Conservation (phyloP, 1,140 invertebrate genomes). For the Calycopis cecrops region DNA sequence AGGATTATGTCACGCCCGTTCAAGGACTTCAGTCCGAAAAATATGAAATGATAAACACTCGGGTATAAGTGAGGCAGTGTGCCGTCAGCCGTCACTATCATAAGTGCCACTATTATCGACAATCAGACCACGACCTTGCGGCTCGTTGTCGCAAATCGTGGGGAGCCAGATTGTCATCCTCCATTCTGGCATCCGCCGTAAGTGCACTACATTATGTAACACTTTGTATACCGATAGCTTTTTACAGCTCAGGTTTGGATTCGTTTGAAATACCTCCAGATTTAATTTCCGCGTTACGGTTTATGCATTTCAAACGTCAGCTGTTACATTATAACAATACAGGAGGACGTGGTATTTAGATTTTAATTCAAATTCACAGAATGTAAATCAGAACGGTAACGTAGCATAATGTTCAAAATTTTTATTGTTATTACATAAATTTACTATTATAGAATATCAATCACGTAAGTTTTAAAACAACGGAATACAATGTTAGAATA, state of each 20-base stretch:
- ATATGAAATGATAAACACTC: slow-evolving; percentile 30
- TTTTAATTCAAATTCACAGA: too few species aligned
- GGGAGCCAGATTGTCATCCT: slow-evolving; percentile 68
- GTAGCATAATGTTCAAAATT: too few species aligned
- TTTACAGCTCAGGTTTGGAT: background rate
- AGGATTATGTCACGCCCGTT: background rate
- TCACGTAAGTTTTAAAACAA: too few species aligned
- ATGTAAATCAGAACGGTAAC: too few species aligned
- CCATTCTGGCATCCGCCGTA: slow-evolving; percentile 64
- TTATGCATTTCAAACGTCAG: too few species aligned
- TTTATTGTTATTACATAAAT: too few species aligned
- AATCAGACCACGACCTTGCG: slow-evolving; percentile 69
- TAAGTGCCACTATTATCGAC: slow-evolving; percentile 65
- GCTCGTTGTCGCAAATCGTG: slow-evolving; percentile 67
- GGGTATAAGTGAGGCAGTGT: slow-evolving; percentile 51
- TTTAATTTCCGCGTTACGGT: too few species aligned
- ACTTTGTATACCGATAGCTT: slow-evolving; percentile 14
- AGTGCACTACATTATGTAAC: slow-evolving; percentile 63
- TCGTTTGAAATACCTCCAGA: too few species aligned
- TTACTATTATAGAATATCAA: too few species aligned
- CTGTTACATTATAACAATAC: too few species aligned
- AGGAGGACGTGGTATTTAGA: too few species aligned
- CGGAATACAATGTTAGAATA: too few species aligned
- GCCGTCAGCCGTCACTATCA: slow-evolving; percentile 49
- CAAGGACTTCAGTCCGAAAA: slow-evolving; percentile 24